Evolutionary conservation across 1,140 invertebrate genomes (phyloP).

Genomic region (Vanessa tameamea): DNA sequence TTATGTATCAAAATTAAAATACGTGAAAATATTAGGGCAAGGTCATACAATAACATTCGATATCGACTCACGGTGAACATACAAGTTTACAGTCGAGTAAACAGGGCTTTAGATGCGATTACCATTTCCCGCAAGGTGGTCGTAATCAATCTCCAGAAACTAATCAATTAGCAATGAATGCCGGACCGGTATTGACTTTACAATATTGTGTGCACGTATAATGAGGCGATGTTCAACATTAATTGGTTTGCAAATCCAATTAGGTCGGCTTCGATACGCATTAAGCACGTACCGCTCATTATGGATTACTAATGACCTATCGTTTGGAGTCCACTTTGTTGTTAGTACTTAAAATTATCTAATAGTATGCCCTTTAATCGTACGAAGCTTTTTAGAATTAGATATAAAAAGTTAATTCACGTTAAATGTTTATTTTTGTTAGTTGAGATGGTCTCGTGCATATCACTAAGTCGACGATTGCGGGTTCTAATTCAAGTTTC

Average conservation of each 20-base stretch:
- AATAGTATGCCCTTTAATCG: not conserved
- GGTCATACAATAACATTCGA: not conserved
- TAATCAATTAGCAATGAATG: conserved; percentile 62
- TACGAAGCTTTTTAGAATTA: too few species aligned
- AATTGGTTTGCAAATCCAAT: conserved; percentile 77
- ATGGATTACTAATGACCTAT: conserved; percentile 69
- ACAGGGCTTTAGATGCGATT: not conserved
- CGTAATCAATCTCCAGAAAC: conserved; percentile 45
- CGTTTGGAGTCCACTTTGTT: conserved; percentile 43
- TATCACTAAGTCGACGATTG: too few species aligned
- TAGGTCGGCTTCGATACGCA: conserved; percentile 62
- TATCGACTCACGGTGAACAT: not conserved
- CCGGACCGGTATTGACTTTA: conserved; percentile 58
- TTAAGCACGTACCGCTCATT: conserved; percentile 74
- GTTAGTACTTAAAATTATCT: conserved; percentile 1
- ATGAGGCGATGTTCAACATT: conserved; percentile 68
- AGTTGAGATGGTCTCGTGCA: too few species aligned
- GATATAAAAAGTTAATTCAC: too few species aligned
- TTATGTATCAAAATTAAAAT: too few species aligned
- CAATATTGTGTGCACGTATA: conserved; percentile 63
- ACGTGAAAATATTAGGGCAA: not conserved
- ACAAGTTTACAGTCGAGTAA: not conserved
- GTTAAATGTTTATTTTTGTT: too few species aligned
- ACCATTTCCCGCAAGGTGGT: conserved; percentile 25
- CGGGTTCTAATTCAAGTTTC: too few species aligned